Base-by-base conservation (phyloP, 2,113 vertebrate species). In the Cynocephalus volans region DNA sequence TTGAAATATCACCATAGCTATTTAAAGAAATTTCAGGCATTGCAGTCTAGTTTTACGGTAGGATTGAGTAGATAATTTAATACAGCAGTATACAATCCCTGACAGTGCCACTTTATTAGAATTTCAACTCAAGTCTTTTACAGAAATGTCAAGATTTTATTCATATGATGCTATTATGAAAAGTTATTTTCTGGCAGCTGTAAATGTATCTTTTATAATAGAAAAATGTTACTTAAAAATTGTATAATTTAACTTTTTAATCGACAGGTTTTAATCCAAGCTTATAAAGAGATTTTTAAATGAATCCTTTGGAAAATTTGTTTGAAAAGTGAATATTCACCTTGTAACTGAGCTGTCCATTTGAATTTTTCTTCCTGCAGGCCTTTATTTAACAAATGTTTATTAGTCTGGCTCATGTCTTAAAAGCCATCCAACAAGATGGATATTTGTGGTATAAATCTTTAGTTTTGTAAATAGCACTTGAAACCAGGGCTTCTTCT, bases 11-110 rank as follows among this genome's bases (percentile, higher is more conserved):
- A 10, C 93, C 41, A 3, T 75, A 96, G 89, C 96, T 97, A 87
- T 95, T 96, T 98, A 96, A 92, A 87, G 95, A 97, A 97, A 95
- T 97, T 95, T 73, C 86, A 87, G 88, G 58, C 60, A 1, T 86
- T 91, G 96, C 96, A 96, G 92, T 86, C 89, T 97, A 77, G 92
- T 72, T 86, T 94, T 96, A 87, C 92, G 90, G 87, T 80, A 82
- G 69, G 96, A 75, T 83, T 76, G 84, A 96, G 92, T 72, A 88
- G 88, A 75, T 93, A 87, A 90, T 97, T 97, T 96, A 92, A 94
- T 85, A 50, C 11, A 64, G 82, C 84, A 56, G 56, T 76, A 11
- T 85, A 45, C 23, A 13, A 65, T 36, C 83, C 69, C 73, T 67
- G 70, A 24, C 10, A 28, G 41, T 75, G 58, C 96, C 36, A 52